Base-by-base conservation (phyloP, 2,888 invertebrate species). In the Alsophila aescularia region DNA sequence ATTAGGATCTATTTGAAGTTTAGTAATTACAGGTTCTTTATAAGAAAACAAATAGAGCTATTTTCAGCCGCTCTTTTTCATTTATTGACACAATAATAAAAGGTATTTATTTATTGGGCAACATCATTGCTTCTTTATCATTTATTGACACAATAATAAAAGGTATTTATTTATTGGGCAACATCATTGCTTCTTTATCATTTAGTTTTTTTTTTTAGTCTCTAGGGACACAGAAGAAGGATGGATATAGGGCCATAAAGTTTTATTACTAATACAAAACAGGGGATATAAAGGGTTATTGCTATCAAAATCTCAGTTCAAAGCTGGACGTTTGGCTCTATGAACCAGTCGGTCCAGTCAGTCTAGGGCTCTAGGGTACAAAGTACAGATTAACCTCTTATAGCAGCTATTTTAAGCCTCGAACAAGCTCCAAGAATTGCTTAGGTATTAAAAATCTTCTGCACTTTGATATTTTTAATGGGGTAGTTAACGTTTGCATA, bases 331-430 rank as follows among this genome's bases (percentile, higher is more conserved):
- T 72, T 64, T 52, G 60, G 64, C 70, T 67, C 69, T 65, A 58
- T 47, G 69, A 87, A 85, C 87, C 84, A 81, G 87, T 87, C 72
- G 15, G 64, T 57, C 72, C 66, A 73, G 74, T 75, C n/a, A n/a
- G n/a, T n/a, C n/a, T n/a, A n/a, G n/a, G n/a, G n/a, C n/a, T n/a
- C 65, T 62, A 41, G 29, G 39, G 52, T 43, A 27, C 37, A 53
- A 36, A 36, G 47, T 52, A 16, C 35, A 75, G 72, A 71, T 72
- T 72, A 72, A 74, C 65, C 73, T 69, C 65, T 55, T 66, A 75
- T 77, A 76, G 70, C 78, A 70, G 75, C 79, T 81, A 83, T 80
- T 81, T 81, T 73, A 70, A 78, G 71, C 64, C 61, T 62, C 50
- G 58, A 74, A 70, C 66, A 63, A 58, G 69, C 68, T 70, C 44